Percentiles rank a stretch among this genome's conserved stretches.
Conservation (phyloP, 2,113 vertebrate genomes). For the Oxyruncus cristatus region DNA sequence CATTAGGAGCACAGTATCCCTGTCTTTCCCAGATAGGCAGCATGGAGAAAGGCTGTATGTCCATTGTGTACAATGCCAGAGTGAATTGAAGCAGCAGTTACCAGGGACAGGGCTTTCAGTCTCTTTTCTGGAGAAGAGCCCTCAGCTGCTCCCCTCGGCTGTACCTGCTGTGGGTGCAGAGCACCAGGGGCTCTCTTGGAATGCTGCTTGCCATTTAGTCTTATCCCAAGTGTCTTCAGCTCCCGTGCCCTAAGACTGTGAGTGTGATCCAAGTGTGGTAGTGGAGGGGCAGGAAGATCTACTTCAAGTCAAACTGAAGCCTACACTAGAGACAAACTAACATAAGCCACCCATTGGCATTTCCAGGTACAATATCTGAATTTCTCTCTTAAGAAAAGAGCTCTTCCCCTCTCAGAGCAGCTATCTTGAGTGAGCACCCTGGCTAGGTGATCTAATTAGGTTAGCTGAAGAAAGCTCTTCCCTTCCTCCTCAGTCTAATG, state of each 20-base stretch:
- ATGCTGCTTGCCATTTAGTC: background rate
- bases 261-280: background rate
- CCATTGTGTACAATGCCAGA: background rate
- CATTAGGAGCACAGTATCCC: background rate
- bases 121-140: background rate
- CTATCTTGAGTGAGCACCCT: background rate
- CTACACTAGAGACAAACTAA: background rate
- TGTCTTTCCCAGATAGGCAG: background rate
- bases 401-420: background rate
- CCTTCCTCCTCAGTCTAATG: background rate
- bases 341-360: background rate
- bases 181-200: background rate
- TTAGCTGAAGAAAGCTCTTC: background rate
- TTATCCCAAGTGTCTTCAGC: background rate
- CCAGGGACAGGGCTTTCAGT: background rate
- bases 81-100: background rate
- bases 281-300: background rate
- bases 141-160: background rate
- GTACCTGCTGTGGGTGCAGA: background rate
- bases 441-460: background rate
- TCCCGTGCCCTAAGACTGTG: accelerated
- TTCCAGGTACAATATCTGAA: background rate
- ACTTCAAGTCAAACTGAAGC: background rate
- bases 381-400: background rate
- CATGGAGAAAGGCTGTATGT: background rate